Base-by-base conservation (phyloP, 1,140 invertebrate genomes). In the Medauroidea extradentata region DNA sequence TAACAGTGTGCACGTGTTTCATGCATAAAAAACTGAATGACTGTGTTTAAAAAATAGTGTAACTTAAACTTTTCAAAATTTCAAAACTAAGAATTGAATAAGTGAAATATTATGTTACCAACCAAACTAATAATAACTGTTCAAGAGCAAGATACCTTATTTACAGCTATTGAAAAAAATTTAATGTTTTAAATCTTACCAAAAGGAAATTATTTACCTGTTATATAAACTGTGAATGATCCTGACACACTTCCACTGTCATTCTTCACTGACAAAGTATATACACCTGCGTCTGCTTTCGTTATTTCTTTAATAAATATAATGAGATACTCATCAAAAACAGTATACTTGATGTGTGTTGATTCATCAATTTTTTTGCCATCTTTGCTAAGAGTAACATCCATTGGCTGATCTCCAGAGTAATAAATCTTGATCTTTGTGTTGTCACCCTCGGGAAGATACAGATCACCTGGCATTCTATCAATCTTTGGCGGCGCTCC, bases 271-370 rank as follows among this genome's bases (percentile, higher is more conserved):
- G 87, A 89, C 18, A 98, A 69, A 64, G 88, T 90, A 75, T 98
- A 96, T 69, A 78, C 77, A 59, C 93, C 93, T 67, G 85, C 91
- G 73, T 96, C 92, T 61, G 85, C 83, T 67, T 93, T 91, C 14
- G 79, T 81, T 53, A 95, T 88, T 65, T 94, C 92, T 67, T 89
- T 90, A 62, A 96, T 90, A 66, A 93, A 94, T 50, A 99, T 88
- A 23, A 96, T 92, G 18, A 95, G 85, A 69, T 96, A 98, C 61
- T 98, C 96, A 77, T 98, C 96, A 76, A 98, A 97, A 2, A 96
- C 83, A 0, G 91, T 95, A 71, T 88, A 94, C 72, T 96, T 97
- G 63, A 98, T 83, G 63, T 93, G 89, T 0, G 79, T 74, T 2
- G 88, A 87, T 66, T 95, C 88, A 0, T 81, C 77, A 25, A 96